Base-by-base conservation (phyloP, 2,888 invertebrate species). In the Agapostemon virescens region DNA sequence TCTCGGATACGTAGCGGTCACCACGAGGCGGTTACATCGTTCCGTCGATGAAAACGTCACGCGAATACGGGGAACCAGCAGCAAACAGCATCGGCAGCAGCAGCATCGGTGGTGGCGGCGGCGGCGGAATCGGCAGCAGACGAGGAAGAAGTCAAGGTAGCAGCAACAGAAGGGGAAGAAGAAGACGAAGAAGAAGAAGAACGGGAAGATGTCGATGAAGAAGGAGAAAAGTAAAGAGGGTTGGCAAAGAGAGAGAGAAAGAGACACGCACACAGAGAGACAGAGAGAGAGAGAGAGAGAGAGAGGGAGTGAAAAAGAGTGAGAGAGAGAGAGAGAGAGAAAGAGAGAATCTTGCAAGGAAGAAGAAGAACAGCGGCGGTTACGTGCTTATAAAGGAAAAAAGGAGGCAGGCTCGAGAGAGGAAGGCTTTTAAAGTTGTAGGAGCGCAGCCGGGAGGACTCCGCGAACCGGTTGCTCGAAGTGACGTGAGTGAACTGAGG, bases 401-500 rank as follows among this genome's bases (percentile, higher is more conserved):
- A 79, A 83, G 67, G 79, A 76, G 72, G 76, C 69, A 78, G 66
- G 52, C 49, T 66, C 42, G 67, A 30, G 67, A 42, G 70, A 73
- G 74, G 61, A 67, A 81, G 86, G 79, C 79, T 81, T 86, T 88
- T 87, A 88, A 88, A 86, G 85, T 87, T 82, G 80, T 77, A 79
- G 75, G 84, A 83, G 77, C 77, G 77, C 77, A 76, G 74, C 75
- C 80, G 85, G 84, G 87, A 82, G 81, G 86, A 84, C 84, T 85
- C 88, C 84, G 84, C 89, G 91, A 91, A 92, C 92, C 92, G 92
- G 90, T 92, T 92, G 92, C 90, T 92, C 91, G 89, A 88, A 92
- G 92, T 91, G 92, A 92, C 92, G 92, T 91, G 91, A 92, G 92
- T 90, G 90, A 92, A 92, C 92, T 92, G 90, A 92, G 91, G 89